Evolutionary conservation across 1,140 invertebrate genomes (phyloP).

Genomic region (Lasaia peninsularis): DNA sequence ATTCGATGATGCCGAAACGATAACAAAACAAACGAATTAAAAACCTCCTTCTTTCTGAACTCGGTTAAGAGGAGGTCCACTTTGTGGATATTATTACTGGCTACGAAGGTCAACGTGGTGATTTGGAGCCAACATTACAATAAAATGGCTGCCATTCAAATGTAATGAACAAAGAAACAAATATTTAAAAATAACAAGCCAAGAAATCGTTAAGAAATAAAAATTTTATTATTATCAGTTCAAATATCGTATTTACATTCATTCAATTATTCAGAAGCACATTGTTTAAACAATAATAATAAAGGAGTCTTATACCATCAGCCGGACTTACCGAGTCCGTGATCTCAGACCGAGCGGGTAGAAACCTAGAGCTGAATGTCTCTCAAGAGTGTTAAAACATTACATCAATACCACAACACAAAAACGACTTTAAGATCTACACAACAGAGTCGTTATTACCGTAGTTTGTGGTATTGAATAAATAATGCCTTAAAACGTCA

Average conservation of each 20-base stretch:
- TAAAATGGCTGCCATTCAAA: too few relatives aligned
- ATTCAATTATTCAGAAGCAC: constrained; percentile 72
- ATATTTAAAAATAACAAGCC: constrained; percentile 33
- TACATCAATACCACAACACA: neutral
- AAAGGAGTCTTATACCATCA: constrained; percentile 29
- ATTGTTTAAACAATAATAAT: constrained; percentile 65
- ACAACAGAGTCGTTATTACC: neutral
- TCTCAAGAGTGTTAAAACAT: neutral
- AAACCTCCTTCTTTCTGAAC: too few relatives aligned
- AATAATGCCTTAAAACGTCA: too few relatives aligned
- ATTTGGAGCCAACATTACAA: too few relatives aligned
- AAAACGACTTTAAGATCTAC: neutral
- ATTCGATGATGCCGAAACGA: too few relatives aligned
- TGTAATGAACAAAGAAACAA: too few relatives aligned
- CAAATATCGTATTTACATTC: constrained; percentile 76
- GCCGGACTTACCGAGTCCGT: neutral
- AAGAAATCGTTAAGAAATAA: constrained; percentile 68
- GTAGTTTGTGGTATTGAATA: too few relatives aligned
- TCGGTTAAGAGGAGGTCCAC: too few relatives aligned
- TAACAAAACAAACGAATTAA: too few relatives aligned
- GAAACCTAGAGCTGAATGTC: neutral
- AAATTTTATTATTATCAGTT: constrained; percentile 76
- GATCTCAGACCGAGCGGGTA: constrained; percentile 4
- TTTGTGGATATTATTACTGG: too few relatives aligned
- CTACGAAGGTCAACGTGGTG: too few relatives aligned